These are phyloP conservation scores for Muscicapa comitata DNA, from an alignment of 2,797 vertebrate species.

Conservation along the genomic window DNA sequence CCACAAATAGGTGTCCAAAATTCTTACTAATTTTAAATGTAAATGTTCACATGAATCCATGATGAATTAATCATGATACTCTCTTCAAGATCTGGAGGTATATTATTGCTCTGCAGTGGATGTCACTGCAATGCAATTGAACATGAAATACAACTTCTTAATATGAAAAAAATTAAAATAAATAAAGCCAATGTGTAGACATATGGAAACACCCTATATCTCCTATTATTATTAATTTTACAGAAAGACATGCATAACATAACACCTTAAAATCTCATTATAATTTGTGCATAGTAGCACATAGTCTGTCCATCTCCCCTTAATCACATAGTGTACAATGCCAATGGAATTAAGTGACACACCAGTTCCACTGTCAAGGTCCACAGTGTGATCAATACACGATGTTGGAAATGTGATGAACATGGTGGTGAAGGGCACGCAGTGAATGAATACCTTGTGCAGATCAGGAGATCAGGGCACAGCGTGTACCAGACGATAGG, in stretches of 20 bases:
- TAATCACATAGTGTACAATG: not conserved
- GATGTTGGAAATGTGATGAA: not conserved
- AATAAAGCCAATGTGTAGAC: not conserved
- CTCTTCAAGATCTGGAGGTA: not conserved
- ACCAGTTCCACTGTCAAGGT: not conserved
- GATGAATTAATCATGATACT: not conserved
- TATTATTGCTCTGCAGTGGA: not conserved
- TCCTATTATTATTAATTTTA: not conserved
- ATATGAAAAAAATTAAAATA: not conserved
- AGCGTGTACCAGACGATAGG: not conserved
- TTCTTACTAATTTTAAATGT: not conserved
- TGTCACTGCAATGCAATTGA: not conserved
- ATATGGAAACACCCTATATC: not conserved
- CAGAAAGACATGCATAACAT: not conserved
- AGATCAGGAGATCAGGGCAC: conserved; percentile 49
- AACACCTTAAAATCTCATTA: not conserved
- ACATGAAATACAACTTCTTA: not conserved
- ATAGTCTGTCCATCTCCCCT: not conserved
- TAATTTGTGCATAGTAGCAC: not conserved
- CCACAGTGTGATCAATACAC: conserved; percentile 2
- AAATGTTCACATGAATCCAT: not conserved
- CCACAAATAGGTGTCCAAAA: not conserved
- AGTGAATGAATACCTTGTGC: conserved; percentile 27
- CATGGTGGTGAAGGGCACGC: not conserved
- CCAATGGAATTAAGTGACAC: not conserved